phyloP scores from a whole-genome alignment of 2,113 vertebrate species.

The rabbit (Oryctolagus cuniculus) region DNA sequence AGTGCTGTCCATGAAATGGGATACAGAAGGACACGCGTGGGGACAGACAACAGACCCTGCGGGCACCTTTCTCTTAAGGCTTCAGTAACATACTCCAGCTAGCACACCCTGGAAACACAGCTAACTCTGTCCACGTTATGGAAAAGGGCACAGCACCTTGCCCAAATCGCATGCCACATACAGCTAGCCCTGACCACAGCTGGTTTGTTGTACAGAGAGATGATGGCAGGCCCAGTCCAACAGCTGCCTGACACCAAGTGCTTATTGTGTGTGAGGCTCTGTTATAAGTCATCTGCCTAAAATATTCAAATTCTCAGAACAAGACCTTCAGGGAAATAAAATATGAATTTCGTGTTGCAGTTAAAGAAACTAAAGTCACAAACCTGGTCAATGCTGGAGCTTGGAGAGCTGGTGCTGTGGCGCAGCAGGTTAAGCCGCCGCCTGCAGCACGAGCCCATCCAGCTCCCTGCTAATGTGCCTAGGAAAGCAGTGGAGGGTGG shows the following conservation, averaged over 20 bases:
- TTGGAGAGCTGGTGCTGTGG: too few species aligned
- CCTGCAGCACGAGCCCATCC: too few species aligned
- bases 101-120: not conserved
- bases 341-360: not conserved
- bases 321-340: not conserved
- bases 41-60: not conserved
- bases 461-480: too few species aligned
- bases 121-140: not conserved
- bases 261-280: not conserved
- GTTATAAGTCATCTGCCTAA: not conserved
- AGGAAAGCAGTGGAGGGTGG: too few species aligned
- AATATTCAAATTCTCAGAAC: not conserved
- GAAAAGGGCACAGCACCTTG: not conserved
- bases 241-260: not conserved
- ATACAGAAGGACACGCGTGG: not conserved
- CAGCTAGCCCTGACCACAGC: not conserved
- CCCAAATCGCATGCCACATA: not conserved
- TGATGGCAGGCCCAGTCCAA: not conserved
- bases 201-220: not conserved
- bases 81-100: not conserved
- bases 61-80: not conserved
- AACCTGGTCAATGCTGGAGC: not conserved
- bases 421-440: too few species aligned
- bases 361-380: constrained; percentile 1
- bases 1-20: not conserved